Evolutionary conservation across 2,797 vertebrate genomes (phyloP).

Genomic region (Characodon lateralis): DNA sequence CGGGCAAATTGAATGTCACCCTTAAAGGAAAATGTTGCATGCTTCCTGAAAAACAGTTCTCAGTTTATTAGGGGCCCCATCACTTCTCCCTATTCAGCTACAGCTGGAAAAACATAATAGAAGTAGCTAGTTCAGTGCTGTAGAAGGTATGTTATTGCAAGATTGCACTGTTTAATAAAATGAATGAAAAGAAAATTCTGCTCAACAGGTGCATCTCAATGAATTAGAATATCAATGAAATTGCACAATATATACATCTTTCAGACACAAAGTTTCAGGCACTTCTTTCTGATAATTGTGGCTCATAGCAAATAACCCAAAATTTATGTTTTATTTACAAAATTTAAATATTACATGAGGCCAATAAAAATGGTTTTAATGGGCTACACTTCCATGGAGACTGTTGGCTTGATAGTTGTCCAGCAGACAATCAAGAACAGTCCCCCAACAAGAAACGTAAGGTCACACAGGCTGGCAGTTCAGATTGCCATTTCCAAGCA

Average conservation of each 20-base stretch:
- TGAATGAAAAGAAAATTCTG: background rate
- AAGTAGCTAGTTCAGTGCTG: background rate
- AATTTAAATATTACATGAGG: background rate
- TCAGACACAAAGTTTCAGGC: background rate
- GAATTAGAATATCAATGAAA: background rate
- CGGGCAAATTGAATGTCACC: slow-evolving; percentile 64
- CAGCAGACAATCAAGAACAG: background rate
- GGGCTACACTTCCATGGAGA: too few species aligned
- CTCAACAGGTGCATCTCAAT: background rate
- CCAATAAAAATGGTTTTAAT: background rate
- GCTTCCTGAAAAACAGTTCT: slow-evolving; percentile 37
- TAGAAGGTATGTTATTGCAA: slow-evolving; percentile 2
- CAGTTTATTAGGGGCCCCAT: slow-evolving; percentile 21
- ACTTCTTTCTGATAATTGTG: background rate
- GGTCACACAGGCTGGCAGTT: background rate
- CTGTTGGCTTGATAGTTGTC: background rate
- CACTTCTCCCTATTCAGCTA: background rate
- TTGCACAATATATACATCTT: background rate
- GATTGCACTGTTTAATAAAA: background rate
- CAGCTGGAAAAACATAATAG: slow-evolving; percentile 1
- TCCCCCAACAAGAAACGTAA: background rate
- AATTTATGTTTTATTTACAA: background rate
- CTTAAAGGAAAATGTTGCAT: slow-evolving; percentile 16
- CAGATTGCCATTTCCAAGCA: background rate
- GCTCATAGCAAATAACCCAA: background rate